These are phyloP conservation scores for Tor tambroides DNA, from an alignment of 2,113 vertebrate genomes.

Conservation along the genomic window DNA sequence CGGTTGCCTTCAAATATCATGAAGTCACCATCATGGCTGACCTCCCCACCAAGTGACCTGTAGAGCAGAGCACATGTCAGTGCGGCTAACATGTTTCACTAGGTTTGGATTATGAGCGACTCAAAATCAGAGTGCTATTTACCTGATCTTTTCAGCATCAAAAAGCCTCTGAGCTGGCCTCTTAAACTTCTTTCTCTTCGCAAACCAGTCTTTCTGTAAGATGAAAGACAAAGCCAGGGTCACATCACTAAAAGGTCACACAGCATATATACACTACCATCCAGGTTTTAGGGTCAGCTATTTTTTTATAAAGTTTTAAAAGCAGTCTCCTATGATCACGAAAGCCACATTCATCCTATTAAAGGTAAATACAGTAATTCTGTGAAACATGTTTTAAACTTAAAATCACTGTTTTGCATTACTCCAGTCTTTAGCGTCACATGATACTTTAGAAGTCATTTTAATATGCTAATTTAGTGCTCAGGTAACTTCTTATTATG, in stretches of 20 bases:
- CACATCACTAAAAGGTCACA: background rate
- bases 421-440: background rate
- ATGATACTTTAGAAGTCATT: background rate
- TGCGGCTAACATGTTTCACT: background rate
- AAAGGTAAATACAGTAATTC: background rate
- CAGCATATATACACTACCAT: background rate
- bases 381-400: background rate
- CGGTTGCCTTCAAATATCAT: constrained; percentile 97
- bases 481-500: background rate
- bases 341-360: background rate
- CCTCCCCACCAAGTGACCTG: constrained; percentile 92
- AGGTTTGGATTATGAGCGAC: background rate
- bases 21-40: constrained; percentile 94
- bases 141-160: constrained; percentile 95
- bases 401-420: background rate
- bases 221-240: background rate
- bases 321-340: background rate
- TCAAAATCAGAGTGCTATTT: background rate
- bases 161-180: constrained; percentile 90
- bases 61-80: background rate
- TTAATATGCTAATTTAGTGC: background rate
- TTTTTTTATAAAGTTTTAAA: background rate
- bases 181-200: constrained; percentile 94
- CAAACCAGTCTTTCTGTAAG: constrained; percentile 92
- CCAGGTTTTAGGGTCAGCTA: no score